Evolutionary conservation across 2,797 vertebrate genomes (phyloP), one percentile per base, ranked within the genome.

Genomic region (Uromys caudimaculatus): DNA sequence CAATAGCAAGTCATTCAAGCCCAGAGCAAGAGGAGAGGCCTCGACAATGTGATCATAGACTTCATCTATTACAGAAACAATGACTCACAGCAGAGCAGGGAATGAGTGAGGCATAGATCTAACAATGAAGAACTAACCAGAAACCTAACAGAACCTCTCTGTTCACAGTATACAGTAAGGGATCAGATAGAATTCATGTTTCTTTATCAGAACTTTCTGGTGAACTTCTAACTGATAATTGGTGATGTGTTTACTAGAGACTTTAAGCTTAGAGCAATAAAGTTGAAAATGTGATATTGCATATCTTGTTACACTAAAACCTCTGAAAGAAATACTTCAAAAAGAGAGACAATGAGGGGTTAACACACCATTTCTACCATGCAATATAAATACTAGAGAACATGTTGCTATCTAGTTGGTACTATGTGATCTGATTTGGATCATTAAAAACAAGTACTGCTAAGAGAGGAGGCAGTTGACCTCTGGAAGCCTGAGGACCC

Each of bases 361-460:
- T 93, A n/a, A 94, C 77, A 9, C 19, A 76, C 87, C 94, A 89
- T 73, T 95, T 81, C 67, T 32, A 88, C 60, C n/a, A 89, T 85
- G 41, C 62, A 95, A 81, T 23, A 14, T 67, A 41, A 69, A 56
- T 78, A 82, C 6, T 83, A 89, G 17, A 89, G 38, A 76, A 67
- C 0, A 17, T 82, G 14, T 32, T 62, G 35, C 3, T 69, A 0
- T 58, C 0, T 90, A 4, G 64, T 0, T 64, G 13, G 32, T 35
- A 17, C 14, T 77, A 8, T 52, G 8, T 60, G 32, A 73, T 64
- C 62, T 85, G 35, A 81, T 69, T 86, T 19, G 21, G 81, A 38
- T 24, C 50, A 44, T 90, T 78, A 19, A 41, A 77, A 78, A 94
- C 2, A 90, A 84, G 9, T 60, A 23, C 2, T 41, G 14, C 19